These are phyloP conservation scores for Drosophila fuyamai DNA, from an alignment of 1,140 invertebrate genomes.

Conservation along the genomic window DNA sequence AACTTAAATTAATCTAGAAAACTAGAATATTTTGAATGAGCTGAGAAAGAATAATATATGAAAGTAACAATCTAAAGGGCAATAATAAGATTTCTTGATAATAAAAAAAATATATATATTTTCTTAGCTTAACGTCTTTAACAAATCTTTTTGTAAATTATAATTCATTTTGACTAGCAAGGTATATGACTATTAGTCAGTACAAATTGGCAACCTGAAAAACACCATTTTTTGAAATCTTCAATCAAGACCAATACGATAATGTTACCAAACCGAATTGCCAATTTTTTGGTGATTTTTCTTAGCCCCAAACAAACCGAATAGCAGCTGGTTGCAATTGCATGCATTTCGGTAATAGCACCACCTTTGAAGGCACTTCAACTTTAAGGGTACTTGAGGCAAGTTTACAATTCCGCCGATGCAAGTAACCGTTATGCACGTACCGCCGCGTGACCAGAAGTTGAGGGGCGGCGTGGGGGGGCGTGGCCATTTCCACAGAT, in stretches of 20 bases:
- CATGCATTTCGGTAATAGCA: conserved; percentile 25
- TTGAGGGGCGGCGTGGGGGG: neutral
- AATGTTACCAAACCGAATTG: conserved; percentile 6
- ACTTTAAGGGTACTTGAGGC: conserved; percentile 23
- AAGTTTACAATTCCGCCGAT: conserved; percentile 29
- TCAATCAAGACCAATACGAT: conserved; percentile 6
- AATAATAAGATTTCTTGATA: too few species aligned
- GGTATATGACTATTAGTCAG: too few species aligned
- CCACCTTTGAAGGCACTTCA: conserved; percentile 11
- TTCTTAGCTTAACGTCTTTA: too few species aligned
- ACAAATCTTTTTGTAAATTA: too few species aligned
- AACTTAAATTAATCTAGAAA: neutral
- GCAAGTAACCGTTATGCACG: conserved; percentile 64
- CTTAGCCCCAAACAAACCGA: conserved; percentile 8
- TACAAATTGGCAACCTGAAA: too few species aligned
- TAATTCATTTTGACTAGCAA: too few species aligned
- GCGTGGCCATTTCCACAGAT: conserved; percentile 33
- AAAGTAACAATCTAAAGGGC: too few species aligned
- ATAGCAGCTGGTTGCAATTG: conserved; percentile 25
- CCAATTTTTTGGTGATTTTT: conserved; percentile 12
- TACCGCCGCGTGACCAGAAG: conserved; percentile 45
- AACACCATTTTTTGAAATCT: neutral
- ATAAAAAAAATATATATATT: too few species aligned
- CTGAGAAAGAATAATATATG: neutral
- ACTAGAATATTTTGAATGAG: neutral